Evolutionary conservation across 2,888 invertebrate genomes (phyloP).

Genomic region (Hydriomena furcata): DNA sequence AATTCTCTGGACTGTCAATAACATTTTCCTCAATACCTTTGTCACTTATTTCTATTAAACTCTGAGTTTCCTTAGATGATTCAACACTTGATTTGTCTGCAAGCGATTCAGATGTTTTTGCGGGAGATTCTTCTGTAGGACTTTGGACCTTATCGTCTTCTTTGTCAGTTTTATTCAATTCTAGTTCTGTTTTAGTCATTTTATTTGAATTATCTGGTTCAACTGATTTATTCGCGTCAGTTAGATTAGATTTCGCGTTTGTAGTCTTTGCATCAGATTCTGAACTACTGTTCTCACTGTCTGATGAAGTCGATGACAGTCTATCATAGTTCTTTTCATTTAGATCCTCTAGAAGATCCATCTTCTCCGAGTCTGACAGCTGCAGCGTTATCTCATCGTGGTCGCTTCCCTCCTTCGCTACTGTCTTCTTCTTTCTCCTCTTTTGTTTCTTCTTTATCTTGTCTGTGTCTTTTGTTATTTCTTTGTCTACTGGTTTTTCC

Average conservation of each 20-base stretch:
- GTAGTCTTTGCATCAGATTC: constrained; percentile 37
- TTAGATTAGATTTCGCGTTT: neutral
- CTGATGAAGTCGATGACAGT: constrained; percentile 35
- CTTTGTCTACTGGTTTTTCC: constrained; percentile 7
- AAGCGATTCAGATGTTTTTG: neutral
- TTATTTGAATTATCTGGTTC: neutral
- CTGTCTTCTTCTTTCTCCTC: constrained; percentile 49
- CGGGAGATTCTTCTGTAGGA: neutral
- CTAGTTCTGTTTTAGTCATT: neutral
- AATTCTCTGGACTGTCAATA: neutral
- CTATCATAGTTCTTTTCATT: constrained; percentile 63
- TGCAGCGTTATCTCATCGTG: constrained; percentile 76
- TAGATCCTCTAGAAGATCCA: constrained; percentile 74
- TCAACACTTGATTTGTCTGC: neutral
- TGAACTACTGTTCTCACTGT: constrained; percentile 40
- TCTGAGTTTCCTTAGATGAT: neutral
- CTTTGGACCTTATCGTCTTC: neutral
- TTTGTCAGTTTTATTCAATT: neutral
- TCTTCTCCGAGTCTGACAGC: constrained; percentile 75
- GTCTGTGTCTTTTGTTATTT: constrained; percentile 6
- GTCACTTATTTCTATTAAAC: too few relatives aligned
- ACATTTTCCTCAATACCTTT: neutral
- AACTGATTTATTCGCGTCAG: neutral
- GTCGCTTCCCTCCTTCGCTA: constrained; percentile 61
- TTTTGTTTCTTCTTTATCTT: constrained; percentile 50